A percentile compares a stretch with the other conserved stretches of the same genome.
These are phyloP conservation scores for Fregetta grallaria DNA, from an alignment of 2,113 vertebrate species.

Conservation along the genomic window DNA sequence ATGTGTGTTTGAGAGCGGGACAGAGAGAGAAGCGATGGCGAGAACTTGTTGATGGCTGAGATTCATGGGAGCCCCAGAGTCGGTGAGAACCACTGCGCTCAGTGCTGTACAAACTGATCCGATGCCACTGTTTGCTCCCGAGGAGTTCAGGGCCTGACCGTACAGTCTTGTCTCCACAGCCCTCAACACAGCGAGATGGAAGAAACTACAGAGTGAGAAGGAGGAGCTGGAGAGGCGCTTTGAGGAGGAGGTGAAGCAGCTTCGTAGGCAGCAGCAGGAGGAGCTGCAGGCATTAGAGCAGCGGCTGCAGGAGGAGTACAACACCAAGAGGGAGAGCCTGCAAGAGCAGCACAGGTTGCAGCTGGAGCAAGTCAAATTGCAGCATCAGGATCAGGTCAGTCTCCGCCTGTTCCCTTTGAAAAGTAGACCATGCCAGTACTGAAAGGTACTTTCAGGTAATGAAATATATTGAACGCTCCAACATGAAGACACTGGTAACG, in stretches of 20 bases:
- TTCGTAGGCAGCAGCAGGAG: constrained; percentile 80
- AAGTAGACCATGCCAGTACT: not conserved
- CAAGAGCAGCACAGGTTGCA: constrained; percentile 74
- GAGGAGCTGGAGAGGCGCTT: constrained; percentile 84
- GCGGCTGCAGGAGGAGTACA: constrained; percentile 77
- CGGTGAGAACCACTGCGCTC: rapidly evolving
- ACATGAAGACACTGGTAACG: not conserved
- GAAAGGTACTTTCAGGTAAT: not conserved
- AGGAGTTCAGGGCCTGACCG: not conserved
- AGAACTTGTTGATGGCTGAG: not conserved
- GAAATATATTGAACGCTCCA: not conserved
- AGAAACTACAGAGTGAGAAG: constrained; percentile 89
- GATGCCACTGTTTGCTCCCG: rapidly evolving
- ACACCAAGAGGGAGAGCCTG: constrained; percentile 68
- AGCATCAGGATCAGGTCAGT: constrained; percentile 85
- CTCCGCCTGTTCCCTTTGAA: not conserved
- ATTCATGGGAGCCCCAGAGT: not conserved
- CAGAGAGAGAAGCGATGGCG: rapidly evolving
- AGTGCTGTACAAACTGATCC: too few species aligned
- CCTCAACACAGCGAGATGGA: constrained; percentile 81
- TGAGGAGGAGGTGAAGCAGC: constrained; percentile 79
- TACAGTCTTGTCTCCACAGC: constrained; percentile 64
- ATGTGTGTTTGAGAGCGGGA: not conserved
- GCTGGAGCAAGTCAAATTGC: constrained; percentile 51
- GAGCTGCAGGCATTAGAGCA: constrained; percentile 83